Conservation (phyloP, 2,888 invertebrate species). For the Agrochola lota region DNA sequence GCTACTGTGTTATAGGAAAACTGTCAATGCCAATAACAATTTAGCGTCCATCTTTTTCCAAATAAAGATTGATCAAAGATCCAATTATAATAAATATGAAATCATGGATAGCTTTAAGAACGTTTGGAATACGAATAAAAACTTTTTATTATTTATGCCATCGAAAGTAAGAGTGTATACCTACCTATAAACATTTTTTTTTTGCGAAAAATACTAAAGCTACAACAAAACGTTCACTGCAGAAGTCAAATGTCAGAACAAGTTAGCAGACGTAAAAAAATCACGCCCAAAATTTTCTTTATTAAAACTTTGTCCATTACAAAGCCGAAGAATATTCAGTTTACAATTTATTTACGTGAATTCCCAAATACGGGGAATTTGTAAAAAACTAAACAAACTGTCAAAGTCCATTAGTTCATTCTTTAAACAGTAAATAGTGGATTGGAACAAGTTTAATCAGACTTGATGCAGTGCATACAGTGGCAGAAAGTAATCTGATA, state of each 20-base stretch:
- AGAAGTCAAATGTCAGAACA: constrained; percentile 48
- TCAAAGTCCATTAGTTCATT: constrained; percentile 73
- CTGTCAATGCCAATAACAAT: constrained; percentile 26
- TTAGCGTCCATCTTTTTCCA: constrained; percentile 5
- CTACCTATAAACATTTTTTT: background rate
- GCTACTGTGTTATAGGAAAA: constrained; percentile 18
- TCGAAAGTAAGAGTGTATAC: constrained; percentile 9
- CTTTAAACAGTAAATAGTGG: constrained; percentile 69
- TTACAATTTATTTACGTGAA: constrained; percentile 55
- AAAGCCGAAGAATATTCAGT: constrained; percentile 48
- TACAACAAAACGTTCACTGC: constrained; percentile 6
- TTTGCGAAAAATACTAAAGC: background rate
- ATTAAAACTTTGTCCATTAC: constrained; percentile 59
- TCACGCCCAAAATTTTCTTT: constrained; percentile 29
- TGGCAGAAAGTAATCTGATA: constrained; percentile 77
- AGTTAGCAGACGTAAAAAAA: constrained; percentile 46
- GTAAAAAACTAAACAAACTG: constrained; percentile 67
- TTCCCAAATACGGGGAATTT: constrained; percentile 60
- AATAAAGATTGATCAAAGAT: constrained; percentile 8
- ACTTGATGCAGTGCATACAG: constrained; percentile 69
- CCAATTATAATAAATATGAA: background rate
- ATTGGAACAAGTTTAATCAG: constrained; percentile 77
- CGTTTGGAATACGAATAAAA: background rate
- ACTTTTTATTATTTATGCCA: background rate
- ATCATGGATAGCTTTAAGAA: background rate